Percentiles rank a stretch among this genome's conserved stretches.
Conservation (phyloP, 1,140 invertebrate genomes). For the Heliconius hermathena region DNA sequence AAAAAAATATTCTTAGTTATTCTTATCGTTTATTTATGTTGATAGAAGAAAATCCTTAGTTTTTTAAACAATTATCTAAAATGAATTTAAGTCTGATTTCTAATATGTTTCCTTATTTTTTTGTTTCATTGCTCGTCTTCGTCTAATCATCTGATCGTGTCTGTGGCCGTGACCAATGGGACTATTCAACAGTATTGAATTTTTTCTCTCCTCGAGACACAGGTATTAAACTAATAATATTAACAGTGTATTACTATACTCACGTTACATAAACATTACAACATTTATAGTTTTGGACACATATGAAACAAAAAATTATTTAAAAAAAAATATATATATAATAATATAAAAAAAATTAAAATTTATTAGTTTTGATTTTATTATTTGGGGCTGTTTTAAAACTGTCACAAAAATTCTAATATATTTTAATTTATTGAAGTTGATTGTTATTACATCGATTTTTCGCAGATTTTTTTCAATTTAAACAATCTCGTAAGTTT, state of each 20-base stretch:
- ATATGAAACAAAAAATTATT: neutral
- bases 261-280: constrained; percentile 18
- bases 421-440: neutral
- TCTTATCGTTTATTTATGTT: too few relatives aligned
- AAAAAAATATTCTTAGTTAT: too few relatives aligned
- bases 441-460: neutral
- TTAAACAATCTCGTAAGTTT: constrained; percentile 20
- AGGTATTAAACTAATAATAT: constrained; percentile 49
- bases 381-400: too few relatives aligned
- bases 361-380: neutral
- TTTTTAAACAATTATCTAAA: too few relatives aligned
- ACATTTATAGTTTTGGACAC: neutral
- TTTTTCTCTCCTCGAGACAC: constrained; percentile 62
- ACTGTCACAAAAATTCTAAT: too few relatives aligned
- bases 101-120: constrained; percentile 49
- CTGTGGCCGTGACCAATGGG: constrained; percentile 16
- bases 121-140: constrained; percentile 53
- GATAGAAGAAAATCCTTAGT: too few relatives aligned
- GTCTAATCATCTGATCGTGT: constrained; percentile 25
- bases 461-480: constrained; percentile 15
- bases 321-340: too few relatives aligned
- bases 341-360: neutral
- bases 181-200: constrained; percentile 59
- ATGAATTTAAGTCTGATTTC: neutral
- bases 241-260: constrained; percentile 21